These are phyloP conservation scores for Chorisops tibialis DNA, from an alignment of 2,888 invertebrate genomes.

Conservation along the genomic window DNA sequence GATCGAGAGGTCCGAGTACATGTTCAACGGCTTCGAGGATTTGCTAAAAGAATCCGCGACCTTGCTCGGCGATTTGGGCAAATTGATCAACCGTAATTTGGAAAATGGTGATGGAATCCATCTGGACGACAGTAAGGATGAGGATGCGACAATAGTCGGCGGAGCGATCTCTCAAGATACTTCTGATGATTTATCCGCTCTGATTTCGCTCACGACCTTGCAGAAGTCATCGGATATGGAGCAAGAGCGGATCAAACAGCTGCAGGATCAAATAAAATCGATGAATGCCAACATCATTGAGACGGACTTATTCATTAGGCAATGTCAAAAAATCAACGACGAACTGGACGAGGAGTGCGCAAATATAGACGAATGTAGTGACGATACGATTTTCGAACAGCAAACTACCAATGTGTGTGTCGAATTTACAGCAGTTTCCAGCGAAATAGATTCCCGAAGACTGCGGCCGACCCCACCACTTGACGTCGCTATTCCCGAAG, in stretches of 20 bases:
- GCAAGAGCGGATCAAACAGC: not conserved
- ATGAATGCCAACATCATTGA: slow-evolving; percentile 5
- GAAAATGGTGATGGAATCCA: not conserved
- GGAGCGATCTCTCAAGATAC: not conserved
- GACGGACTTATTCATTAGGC: slow-evolving; percentile 1
- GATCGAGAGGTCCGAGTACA: not conserved
- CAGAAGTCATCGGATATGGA: not conserved
- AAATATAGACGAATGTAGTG: not conserved
- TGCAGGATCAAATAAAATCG: slow-evolving; percentile 2
- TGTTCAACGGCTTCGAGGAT: slow-evolving; percentile 8
- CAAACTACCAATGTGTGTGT: not conserved
- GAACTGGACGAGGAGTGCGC: not conserved
- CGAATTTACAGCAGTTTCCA: not conserved
- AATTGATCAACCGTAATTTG: not conserved
- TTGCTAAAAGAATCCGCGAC: not conserved
- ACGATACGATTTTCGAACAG: not conserved
- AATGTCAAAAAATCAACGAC: slow-evolving; percentile 6
- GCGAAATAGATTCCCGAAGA: not conserved
- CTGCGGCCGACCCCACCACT: too few relatives aligned
- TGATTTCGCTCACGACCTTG: not conserved
- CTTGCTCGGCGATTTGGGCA: not conserved
- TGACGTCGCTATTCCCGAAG: not conserved
- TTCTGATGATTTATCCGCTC: not conserved
- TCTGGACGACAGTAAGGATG: not conserved
- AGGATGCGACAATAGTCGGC: not conserved